phyloP scores from a whole-genome alignment of 1,140 invertebrate genomes.

The Pomacea maculata region DNA sequence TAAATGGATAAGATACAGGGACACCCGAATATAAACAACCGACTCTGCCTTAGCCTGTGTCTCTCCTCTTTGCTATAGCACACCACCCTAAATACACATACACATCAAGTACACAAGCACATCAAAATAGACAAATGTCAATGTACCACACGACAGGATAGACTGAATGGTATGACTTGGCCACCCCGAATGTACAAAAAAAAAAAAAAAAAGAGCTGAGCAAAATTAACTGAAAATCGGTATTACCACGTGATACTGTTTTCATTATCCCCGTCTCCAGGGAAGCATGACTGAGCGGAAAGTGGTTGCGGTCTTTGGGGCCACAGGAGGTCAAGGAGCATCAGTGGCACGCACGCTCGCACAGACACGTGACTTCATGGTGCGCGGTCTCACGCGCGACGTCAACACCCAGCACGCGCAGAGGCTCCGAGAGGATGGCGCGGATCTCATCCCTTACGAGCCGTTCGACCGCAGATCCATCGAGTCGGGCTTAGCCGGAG shows the following conservation, averaged over 20 bases:
- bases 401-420: constrained; percentile 25
- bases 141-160: too few species aligned
- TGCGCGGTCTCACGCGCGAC: constrained; percentile 34
- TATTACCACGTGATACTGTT: neutral
- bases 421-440: constrained; percentile 19
- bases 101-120: neutral
- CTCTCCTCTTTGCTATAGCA: neutral
- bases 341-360: constrained; percentile 34
- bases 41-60: too few species aligned
- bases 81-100: neutral
- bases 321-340: constrained; percentile 32
- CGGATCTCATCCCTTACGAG: constrained; percentile 23
- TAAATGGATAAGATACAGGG: neutral
- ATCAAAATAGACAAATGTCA: neutral
- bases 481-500: constrained; percentile 34
- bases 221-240: neutral
- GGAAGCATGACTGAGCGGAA: constrained; percentile 14
- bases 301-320: constrained; percentile 37
- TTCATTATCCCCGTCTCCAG: neutral
- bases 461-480: constrained; percentile 26
- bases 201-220: too few species aligned
- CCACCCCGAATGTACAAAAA: too few species aligned
- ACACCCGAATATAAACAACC: too few species aligned
- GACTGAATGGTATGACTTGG: too few species aligned
- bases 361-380: constrained; percentile 20